Percentiles rank a stretch among this genome's conserved stretches.
These are phyloP conservation scores for Sebastes aleutianus DNA, from an alignment of 2,797 vertebrate species.

Conservation along the genomic window DNA sequence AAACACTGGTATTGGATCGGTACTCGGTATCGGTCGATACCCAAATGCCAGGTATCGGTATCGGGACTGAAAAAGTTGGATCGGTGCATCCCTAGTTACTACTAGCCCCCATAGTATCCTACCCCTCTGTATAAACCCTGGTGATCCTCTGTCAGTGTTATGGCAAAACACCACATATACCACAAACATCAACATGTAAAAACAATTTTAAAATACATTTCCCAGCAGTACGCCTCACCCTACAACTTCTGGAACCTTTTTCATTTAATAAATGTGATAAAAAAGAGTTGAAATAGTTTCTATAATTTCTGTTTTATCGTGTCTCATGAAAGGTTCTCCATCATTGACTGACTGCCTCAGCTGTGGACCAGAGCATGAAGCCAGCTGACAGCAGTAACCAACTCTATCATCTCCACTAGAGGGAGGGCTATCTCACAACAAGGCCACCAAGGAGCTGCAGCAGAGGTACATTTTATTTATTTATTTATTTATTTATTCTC, in stretches of 20 bases:
- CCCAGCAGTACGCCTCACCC: not conserved
- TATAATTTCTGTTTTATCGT: not conserved
- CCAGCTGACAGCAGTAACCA: conserved; percentile 55
- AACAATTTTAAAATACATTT: not conserved
- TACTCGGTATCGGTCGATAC: no score
- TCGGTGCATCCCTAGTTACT: no score
- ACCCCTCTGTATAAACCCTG: not conserved
- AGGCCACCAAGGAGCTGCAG: conserved; percentile 63
- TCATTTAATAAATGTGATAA: not conserved
- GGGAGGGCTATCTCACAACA: conserved; percentile 83
- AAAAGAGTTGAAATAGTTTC: not conserved
- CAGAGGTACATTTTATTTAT: conserved; percentile 55
- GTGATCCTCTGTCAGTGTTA: not conserved
- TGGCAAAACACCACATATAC: not conserved
- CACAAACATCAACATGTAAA: not conserved
- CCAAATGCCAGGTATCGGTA: no score
- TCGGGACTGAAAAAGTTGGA: no score
- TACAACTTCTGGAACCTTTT: not conserved
- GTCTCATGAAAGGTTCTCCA: not conserved
- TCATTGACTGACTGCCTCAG: conserved; percentile 44
- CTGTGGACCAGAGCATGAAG: conserved; percentile 42
- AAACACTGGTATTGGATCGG: no score
- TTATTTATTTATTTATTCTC: conserved; percentile 36
- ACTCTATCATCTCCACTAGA: conserved; percentile 80
- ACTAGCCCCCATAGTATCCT: not conserved